A percentile compares a stretch with the other conserved stretches of the same genome.
phyloP scores from a whole-genome alignment of 2,113 vertebrate species.

The Osmerus mordax region DNA sequence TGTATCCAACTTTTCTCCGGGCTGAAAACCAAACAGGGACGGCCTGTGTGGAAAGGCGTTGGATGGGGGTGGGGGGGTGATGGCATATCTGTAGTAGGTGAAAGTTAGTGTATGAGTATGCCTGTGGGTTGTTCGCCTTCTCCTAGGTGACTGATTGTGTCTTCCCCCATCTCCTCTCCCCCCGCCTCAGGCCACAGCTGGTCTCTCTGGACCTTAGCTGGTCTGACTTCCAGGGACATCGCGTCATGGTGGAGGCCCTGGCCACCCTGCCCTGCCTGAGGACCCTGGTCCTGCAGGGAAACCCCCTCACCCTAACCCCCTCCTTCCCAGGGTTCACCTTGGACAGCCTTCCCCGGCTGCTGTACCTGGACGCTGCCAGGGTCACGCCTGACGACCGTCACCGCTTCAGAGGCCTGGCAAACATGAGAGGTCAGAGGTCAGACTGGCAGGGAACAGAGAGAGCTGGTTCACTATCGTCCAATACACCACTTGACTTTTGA shows the following conservation, averaged over 20 bases:
- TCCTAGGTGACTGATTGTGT: no score
- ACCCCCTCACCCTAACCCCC: conserved; percentile 75
- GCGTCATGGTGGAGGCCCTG: conserved; percentile 62
- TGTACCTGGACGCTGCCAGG: conserved; percentile 67
- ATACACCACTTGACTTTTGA: no score
- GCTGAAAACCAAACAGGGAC: no score
- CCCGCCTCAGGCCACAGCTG: conserved; percentile 76
- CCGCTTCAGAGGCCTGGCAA: conserved; percentile 65
- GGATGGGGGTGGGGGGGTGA: no score
- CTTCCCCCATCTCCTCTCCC: not conserved
- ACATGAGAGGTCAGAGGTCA: conserved; percentile 64
- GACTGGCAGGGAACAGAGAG: not conserved
- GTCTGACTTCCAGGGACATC: conserved; percentile 74
- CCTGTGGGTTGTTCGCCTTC: no score
- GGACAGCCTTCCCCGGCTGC: conserved; percentile 76
- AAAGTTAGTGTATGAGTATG: no score
- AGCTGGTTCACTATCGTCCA: no score
- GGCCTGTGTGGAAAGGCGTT: no score
- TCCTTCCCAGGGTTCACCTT: conserved; percentile 79
- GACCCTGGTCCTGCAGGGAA: conserved; percentile 79
- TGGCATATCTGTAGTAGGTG: no score
- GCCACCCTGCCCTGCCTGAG: conserved; percentile 65
- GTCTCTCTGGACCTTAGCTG: conserved; percentile 85
- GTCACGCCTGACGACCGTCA: conserved; percentile 69
- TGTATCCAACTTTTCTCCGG: no score